A percentile compares a stretch with the other conserved stretches of the same genome.
Conservation (phyloP, 1,140 invertebrate species). For the Sminthurinus signatus region DNA sequence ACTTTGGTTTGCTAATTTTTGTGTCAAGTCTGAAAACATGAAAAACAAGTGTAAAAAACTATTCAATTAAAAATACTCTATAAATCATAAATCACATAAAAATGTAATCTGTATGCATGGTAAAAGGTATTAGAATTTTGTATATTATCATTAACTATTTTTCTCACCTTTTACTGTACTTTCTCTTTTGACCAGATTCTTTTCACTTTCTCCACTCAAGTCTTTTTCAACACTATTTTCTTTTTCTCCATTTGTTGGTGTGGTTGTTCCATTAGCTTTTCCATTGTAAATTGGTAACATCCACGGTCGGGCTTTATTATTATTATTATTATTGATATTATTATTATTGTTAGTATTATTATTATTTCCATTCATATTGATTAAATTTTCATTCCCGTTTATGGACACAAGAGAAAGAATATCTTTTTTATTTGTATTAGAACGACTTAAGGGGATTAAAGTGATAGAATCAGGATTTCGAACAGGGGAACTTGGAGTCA, state of each 20-base stretch:
- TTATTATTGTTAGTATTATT: conserved; percentile 55
- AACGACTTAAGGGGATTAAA: conserved; percentile 27
- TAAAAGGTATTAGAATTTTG: conserved; percentile 58
- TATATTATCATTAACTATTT: conserved; percentile 77
- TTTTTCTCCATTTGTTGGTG: conserved; percentile 24
- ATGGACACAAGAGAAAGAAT: conserved; percentile 31
- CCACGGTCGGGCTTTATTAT: conserved; percentile 57
- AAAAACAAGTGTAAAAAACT: too few relatives aligned
- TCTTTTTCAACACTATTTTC: conserved; percentile 27
- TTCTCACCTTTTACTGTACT: conserved; percentile 78
- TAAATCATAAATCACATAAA: too few relatives aligned
- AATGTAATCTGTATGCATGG: too few relatives aligned
- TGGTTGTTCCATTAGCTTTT: conserved; percentile 13
- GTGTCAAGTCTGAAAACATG: too few relatives aligned
- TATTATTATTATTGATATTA: conserved; percentile 52
- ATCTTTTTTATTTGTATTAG: conserved; percentile 31
- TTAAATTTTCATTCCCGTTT: conserved; percentile 27
- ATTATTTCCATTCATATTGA: conserved; percentile 49
- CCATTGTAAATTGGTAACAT: conserved; percentile 48
- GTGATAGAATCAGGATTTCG: conserved; percentile 43
- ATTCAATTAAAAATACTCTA: too few relatives aligned
- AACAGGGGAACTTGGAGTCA: conserved; percentile 14
- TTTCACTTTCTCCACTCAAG: conserved; percentile 29
- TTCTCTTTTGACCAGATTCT: conserved; percentile 56
- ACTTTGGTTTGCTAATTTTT: conserved; percentile 66